Evolutionary conservation across 2,797 vertebrate genomes (phyloP).

Genomic region (Rallus crepitans): DNA sequence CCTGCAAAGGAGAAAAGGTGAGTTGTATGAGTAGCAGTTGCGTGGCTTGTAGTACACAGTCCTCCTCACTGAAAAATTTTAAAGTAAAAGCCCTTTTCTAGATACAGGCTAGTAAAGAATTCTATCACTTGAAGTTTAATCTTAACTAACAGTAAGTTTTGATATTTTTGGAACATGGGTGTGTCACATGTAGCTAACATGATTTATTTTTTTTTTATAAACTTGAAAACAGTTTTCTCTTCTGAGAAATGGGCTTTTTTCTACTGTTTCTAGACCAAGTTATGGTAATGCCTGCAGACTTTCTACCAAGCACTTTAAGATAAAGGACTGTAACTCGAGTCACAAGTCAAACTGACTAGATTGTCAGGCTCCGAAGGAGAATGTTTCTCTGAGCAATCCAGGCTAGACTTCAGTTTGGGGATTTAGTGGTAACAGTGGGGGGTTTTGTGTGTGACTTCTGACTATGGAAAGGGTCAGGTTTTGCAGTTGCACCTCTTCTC

Average conservation of each 20-base stretch:
- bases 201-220: not conserved
- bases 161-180: not conserved
- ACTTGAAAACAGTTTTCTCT: not conserved
- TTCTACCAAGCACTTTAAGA: not conserved
- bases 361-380: not conserved
- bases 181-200: not conserved
- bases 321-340: rapidly evolving
- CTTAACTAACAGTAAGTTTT: not conserved
- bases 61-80: not conserved
- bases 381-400: not conserved
- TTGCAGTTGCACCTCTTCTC: not conserved
- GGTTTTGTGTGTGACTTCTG: not conserved
- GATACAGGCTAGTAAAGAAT: not conserved
- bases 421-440: not conserved
- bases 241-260: not conserved
- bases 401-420: not conserved
- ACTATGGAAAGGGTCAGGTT: not conserved
- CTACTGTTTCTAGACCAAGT: not conserved
- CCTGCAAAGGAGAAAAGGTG: not conserved
- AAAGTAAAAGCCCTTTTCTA: not conserved
- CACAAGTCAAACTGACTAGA: not conserved
- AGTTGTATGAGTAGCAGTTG: not conserved
- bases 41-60: not conserved
- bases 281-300: not conserved
- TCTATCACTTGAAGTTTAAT: not conserved